Conservation (phyloP, 2,888 invertebrate genomes). For the Heteromurus nitidus region DNA sequence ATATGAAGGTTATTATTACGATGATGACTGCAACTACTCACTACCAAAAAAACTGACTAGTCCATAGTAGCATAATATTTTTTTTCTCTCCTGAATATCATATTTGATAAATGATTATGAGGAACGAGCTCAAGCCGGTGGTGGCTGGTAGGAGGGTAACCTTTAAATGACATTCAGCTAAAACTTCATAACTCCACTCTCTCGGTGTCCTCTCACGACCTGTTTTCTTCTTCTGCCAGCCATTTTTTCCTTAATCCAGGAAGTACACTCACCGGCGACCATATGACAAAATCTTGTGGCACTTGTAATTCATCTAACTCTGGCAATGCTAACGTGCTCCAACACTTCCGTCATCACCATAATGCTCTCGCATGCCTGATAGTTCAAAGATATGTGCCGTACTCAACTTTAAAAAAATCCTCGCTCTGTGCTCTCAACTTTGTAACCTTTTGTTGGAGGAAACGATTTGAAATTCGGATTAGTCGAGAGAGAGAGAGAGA, state of each 20-base stretch:
- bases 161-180: conserved; percentile 51
- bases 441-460: too few relatives aligned
- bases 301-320: background rate
- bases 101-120: conserved; percentile 55
- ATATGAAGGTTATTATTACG: conserved; percentile 44
- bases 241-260: conserved; percentile 29
- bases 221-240: background rate
- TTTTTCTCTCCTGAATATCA: conserved; percentile 42
- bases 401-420: too few relatives aligned
- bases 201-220: background rate
- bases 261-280: conserved; percentile 2
- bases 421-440: too few relatives aligned
- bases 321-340: too few relatives aligned
- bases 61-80: conserved; percentile 12
- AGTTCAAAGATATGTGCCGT: too few relatives aligned
- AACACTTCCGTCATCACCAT: too few relatives aligned
- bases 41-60: too few relatives aligned
- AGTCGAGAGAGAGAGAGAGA: too few relatives aligned
- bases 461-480: too few relatives aligned
- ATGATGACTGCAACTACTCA: conserved; percentile 16
- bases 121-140: conserved; percentile 48
- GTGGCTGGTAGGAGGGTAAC: conserved; percentile 53
- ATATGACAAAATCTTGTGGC: background rate
- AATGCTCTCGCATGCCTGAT: too few relatives aligned
- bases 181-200: background rate